Evolutionary conservation across 2,888 invertebrate genomes (phyloP).

Genomic region (Bombylius major): DNA sequence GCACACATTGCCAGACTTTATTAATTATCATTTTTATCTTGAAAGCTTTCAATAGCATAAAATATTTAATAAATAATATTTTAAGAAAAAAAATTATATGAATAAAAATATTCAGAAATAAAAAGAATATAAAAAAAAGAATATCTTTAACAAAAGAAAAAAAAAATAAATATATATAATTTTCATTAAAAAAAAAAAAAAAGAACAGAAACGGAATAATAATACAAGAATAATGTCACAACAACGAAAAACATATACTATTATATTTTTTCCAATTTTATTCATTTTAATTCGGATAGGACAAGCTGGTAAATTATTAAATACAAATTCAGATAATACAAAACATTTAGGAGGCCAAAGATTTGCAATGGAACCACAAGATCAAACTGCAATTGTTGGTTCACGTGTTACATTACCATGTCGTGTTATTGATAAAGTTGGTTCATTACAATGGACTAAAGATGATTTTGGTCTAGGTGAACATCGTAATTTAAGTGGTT

Average conservation of each 20-base stretch:
- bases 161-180: neutral
- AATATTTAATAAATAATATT: too few species aligned
- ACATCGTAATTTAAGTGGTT: constrained; percentile 79
- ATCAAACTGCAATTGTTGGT: constrained; percentile 81
- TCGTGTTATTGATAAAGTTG: constrained; percentile 74
- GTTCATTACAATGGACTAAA: constrained; percentile 92
- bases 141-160: neutral
- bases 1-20: too few species aligned
- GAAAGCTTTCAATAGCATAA: too few species aligned
- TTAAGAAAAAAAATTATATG: too few species aligned
- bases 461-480: constrained; percentile 92
- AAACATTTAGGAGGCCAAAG: constrained; percentile 47
- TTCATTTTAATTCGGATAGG: constrained; percentile 12
- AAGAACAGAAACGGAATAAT: neutral
- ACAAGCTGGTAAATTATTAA: constrained; percentile 4
- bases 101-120: neutral
- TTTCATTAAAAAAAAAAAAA: neutral
- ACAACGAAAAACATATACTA: constrained; percentile 11
- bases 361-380: constrained; percentile 85
- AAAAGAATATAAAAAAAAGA: neutral
- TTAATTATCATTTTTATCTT: too few species aligned
- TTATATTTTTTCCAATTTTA: constrained; percentile 14
- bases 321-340: constrained; percentile 1
- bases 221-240: constrained; percentile 3
- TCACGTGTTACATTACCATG: constrained; percentile 82